phyloP scores from a whole-genome alignment of 2,113 vertebrate genomes.

The Tichodroma muraria region DNA sequence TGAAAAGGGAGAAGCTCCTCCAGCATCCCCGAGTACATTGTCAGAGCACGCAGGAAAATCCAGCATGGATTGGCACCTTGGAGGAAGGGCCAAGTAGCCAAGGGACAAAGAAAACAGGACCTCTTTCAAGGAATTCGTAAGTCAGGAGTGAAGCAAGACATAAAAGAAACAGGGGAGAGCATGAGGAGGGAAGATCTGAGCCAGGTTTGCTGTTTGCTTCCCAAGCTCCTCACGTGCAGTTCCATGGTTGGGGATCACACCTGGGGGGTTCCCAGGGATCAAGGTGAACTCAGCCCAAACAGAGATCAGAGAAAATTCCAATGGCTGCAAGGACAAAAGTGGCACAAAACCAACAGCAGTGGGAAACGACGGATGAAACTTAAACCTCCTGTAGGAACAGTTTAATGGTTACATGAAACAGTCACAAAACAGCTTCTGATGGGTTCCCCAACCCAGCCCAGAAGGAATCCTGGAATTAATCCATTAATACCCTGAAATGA shows the following conservation, averaged over 20 bases:
- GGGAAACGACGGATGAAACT: rapidly evolving
- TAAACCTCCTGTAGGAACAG: neutral
- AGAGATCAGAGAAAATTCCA: neutral
- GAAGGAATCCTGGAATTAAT: rapidly evolving
- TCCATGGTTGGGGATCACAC: rapidly evolving
- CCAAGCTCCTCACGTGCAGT: rapidly evolving
- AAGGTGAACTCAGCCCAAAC: neutral
- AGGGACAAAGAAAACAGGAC: neutral
- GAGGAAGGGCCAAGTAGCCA: neutral
- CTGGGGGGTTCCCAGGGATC: neutral
- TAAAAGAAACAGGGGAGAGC: too few relatives aligned
- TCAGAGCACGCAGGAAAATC: neutral
- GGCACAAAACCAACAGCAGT: neutral
- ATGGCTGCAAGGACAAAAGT: rapidly evolving
- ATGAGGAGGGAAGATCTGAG: neutral
- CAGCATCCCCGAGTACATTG: neutral
- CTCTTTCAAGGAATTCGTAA: neutral
- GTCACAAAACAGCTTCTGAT: rapidly evolving
- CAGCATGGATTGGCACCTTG: neutral
- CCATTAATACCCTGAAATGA: neutral
- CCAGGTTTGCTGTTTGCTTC: neutral
- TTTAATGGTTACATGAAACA: rapidly evolving
- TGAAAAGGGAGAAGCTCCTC: neutral
- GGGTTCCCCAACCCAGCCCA: neutral
- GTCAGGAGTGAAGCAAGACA: neutral